phyloP scores from a whole-genome alignment of 2,888 invertebrate genomes.

The Trachelus tabidus region DNA sequence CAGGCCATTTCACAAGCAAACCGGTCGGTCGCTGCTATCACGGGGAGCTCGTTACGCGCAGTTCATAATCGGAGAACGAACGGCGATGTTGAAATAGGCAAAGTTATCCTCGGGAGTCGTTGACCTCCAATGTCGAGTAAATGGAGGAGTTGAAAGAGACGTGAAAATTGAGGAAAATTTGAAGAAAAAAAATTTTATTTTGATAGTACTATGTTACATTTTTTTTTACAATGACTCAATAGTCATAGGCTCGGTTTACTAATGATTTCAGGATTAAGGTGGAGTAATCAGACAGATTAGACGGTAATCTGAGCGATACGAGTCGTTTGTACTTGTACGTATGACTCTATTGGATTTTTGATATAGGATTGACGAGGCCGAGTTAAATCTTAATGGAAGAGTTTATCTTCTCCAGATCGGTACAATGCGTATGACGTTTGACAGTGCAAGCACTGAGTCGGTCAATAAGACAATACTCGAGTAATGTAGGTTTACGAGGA shows the following conservation, averaged over 20 bases:
- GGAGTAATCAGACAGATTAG: neutral
- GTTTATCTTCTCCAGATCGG: neutral
- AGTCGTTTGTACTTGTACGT: neutral
- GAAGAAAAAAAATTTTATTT: neutral
- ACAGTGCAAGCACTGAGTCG: neutral
- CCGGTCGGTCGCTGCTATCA: neutral
- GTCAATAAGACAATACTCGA: neutral
- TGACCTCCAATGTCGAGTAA: neutral
- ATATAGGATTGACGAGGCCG: neutral
- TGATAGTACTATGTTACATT: neutral
- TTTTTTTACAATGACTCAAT: neutral
- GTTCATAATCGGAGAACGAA: neutral
- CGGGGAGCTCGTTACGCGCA: neutral
- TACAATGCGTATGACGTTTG: neutral
- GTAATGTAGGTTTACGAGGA: conserved; percentile 10
- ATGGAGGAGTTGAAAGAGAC: neutral
- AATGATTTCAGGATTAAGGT: neutral
- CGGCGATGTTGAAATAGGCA: neutral
- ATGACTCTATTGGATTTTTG: neutral
- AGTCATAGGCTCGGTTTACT: neutral
- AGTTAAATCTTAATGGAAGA: neutral
- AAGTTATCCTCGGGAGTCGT: neutral
- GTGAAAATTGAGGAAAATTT: neutral
- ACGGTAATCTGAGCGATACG: neutral
- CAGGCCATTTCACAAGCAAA: neutral